These are phyloP conservation scores for Hypercompe scribonia DNA, from an alignment of 2,888 invertebrate genomes.

Conservation along the genomic window DNA sequence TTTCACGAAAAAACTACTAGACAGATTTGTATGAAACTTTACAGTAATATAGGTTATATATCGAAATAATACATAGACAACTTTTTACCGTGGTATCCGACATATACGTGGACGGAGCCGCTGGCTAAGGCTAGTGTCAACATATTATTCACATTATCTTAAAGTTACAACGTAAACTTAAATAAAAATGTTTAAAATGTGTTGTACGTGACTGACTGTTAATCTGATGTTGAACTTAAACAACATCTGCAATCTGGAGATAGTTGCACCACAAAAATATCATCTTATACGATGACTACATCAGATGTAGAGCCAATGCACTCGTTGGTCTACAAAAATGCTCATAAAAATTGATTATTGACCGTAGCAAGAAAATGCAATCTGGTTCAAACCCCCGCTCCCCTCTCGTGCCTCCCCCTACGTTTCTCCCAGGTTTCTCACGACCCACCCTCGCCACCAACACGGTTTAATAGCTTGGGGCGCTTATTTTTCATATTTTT, in stretches of 20 bases:
- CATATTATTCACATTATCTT: too few species aligned
- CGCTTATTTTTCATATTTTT: constrained; percentile 76
- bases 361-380: constrained; percentile 83
- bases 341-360: constrained; percentile 84
- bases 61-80: too few species aligned
- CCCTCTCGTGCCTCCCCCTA: constrained; percentile 38
- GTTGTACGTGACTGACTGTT: too few species aligned
- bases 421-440: constrained; percentile 23
- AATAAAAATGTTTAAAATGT: too few species aligned
- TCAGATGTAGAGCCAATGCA: constrained; percentile 42
- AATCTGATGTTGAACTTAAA: neutral
- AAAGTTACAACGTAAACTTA: too few species aligned
- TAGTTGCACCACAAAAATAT: constrained; percentile 13
- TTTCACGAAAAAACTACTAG: too few species aligned
- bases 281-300: constrained; percentile 18
- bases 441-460: constrained; percentile 50
- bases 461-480: constrained; percentile 70
- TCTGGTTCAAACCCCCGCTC: constrained; percentile 63
- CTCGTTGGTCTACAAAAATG: constrained; percentile 74
- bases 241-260: neutral
- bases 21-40: too few species aligned
- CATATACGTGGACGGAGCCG: too few species aligned
- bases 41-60: too few species aligned
- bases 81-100: too few species aligned
- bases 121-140: too few species aligned